Base-by-base conservation (phyloP, 1,140 invertebrate genomes). In the Mycetomoellerius zeteki region DNA sequence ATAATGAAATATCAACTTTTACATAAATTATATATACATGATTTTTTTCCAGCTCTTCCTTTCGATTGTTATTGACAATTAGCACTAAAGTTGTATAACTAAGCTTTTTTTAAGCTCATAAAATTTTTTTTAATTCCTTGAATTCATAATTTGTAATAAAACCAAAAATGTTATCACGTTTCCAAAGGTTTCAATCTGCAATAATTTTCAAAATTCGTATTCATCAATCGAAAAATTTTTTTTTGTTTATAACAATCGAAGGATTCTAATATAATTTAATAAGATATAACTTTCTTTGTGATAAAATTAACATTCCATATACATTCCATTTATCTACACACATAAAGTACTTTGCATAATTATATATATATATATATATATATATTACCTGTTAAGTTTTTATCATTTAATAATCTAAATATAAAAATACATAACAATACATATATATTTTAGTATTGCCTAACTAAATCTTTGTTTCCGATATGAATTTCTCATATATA, bases 1-100 rank as follows among this genome's bases (percentile, higher is more conserved):
- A 65, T 37, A 37, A 37, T 37, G n/a, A 1, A 65, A 19, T 37
- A 65, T 65, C n/a, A 33, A 65, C n/a, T n/a, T 65, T 65, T 65
- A 65, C 62, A 30, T 37, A 19, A 3, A 65, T 65, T 65, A 65
- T 65, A 33, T 10, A 65, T 16, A 62, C 0, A 37, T 14, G 1
- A 4, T 65, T 65, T 33, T 65, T 1, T 3, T 12, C 8, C 62
- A 37, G 10, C 19, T 5, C 10, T 12, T 37, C 19, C 27, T 8
- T 33, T 65, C n/a, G 2, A 3, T 27, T 62, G 1, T 33, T 30
- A 65, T 65, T n/a, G 0, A 3, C 3, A 7, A 30, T 30, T 33
- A 65, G 0, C 19, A 65, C 19, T 4, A 19, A n/a, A 33, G 7
- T 65, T 3, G 1, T 19, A 3, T 33, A 65, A n/a, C 33, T 19